Base-by-base conservation (phyloP, 2,888 invertebrate species). In the Eudasyphora cyanicolor region DNA sequence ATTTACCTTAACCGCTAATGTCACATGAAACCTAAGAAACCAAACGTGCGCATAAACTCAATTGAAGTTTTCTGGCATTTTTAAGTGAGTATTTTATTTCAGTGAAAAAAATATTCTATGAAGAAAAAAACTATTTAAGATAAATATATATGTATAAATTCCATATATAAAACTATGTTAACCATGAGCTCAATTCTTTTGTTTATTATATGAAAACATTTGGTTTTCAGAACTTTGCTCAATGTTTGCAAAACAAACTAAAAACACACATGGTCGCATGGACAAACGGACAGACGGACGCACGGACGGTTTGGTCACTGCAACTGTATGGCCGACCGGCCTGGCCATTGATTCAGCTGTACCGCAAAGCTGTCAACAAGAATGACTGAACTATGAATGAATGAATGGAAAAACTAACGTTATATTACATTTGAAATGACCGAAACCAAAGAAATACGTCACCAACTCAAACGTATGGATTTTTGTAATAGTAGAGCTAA, bases 181-280 rank as follows among this genome's bases (percentile, higher is more conserved):
- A 81, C 84, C 84, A 84, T 84, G 84, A 84, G 84, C 84, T 84
- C 84, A 84, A 84, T 84, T 84, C 81, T 81, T 79, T 73, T 79
- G 60, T 84, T 71, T 62, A 77, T 80, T 21, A 27, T 57, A 77
- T 35, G 32, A 38, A 67, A 76, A 64, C 64, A 64, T 24, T 67
- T 67, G 24, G 35, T 76, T 76, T 76, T 81, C 71, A 84, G 84
- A 84, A 84, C 81, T 84, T 75, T 67, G 35, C 21, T 60, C 45
- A 45, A 45, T 45, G 45, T 45, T 74, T 74, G 35, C 38, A 64
- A 14, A 62, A 32, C 29, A 62, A 32, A 17, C 29, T n/a, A 19
- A n/a, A 10, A 12, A 19, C 70, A n/a, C 51, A 51, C 51, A 71
- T 76, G 60, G 57, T 57, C 57, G 27, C n/a, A 57, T 10, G 6